Conservation (phyloP, 2,113 vertebrate species). For the Osmerus mordax region DNA sequence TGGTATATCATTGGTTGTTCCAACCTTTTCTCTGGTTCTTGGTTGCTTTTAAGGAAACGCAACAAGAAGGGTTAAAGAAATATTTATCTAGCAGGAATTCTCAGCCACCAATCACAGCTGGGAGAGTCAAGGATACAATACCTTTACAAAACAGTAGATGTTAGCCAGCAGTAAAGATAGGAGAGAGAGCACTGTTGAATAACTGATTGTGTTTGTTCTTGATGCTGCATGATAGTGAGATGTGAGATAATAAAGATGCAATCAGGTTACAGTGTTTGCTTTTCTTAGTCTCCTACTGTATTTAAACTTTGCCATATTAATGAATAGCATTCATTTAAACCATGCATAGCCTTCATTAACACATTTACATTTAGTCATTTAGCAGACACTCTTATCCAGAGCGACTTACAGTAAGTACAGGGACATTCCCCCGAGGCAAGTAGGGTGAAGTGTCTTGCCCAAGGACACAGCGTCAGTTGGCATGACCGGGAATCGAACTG, state of each 20-base stretch:
- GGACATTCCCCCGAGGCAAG: too few relatives aligned
- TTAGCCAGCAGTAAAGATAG: too few relatives aligned
- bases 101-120: neutral
- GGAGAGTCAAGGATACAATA: neutral
- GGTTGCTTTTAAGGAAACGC: neutral
- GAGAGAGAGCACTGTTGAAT: neutral
- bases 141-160: neutral
- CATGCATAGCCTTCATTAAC: too few relatives aligned
- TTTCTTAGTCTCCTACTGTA: neutral
- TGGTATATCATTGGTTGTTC: neutral
- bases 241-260: neutral
- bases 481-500: too few relatives aligned
- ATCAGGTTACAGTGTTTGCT: constrained; percentile 38
- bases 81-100: neutral
- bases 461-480: too few relatives aligned
- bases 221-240: neutral
- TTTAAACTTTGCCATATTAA: constrained; percentile 36
- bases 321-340: too few relatives aligned
- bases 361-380: too few relatives aligned
- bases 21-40: neutral
- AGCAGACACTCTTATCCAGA: too few relatives aligned
- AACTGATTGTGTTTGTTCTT: neutral
- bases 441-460: too few relatives aligned
- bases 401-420: too few relatives aligned
- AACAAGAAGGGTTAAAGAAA: too few relatives aligned